Conservation (phyloP, 2,113 vertebrate genomes). For the Halichoeres trimaculatus region DNA sequence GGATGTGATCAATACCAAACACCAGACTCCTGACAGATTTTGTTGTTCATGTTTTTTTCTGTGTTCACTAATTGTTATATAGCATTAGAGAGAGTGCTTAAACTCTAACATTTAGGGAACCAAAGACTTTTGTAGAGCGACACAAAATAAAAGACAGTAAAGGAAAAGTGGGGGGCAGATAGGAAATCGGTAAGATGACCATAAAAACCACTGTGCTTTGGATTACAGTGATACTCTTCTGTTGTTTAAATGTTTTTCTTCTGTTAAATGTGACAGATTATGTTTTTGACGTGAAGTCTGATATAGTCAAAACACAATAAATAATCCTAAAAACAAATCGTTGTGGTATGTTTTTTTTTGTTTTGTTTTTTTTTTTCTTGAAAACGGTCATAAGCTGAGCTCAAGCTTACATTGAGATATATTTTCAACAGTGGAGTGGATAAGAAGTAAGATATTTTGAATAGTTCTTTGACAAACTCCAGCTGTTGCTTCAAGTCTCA, state of each 20-base stretch:
- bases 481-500: too few relatives aligned
- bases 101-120: slow-evolving; percentile 7
- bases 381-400: too few relatives aligned
- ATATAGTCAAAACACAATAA: slow-evolving; percentile 54
- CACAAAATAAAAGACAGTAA: neutral
- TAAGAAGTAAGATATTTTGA: too few relatives aligned
- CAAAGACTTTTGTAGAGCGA: slow-evolving; percentile 10
- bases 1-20: slow-evolving; percentile 12
- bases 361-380: too few relatives aligned
- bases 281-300: slow-evolving; percentile 38
- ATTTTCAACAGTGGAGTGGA: too few relatives aligned
- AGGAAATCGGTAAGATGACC: neutral
- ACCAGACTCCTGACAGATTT: slow-evolving; percentile 10
- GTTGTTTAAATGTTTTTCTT: slow-evolving; percentile 20
- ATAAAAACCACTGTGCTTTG: slow-evolving; percentile 26
- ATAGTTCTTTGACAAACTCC: too few relatives aligned
- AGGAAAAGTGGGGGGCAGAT: neutral
- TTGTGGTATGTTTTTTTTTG: neutral
- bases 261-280: slow-evolving; percentile 23
- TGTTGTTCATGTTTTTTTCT: slow-evolving; percentile 14
- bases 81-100: slow-evolving; percentile 6
- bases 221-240: neutral
- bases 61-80: slow-evolving; percentile 9
- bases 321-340: slow-evolving; percentile 22
- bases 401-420: too few relatives aligned